phyloP scores from a whole-genome alignment of 2,888 invertebrate species.

The Drosophila paracracens region DNA sequence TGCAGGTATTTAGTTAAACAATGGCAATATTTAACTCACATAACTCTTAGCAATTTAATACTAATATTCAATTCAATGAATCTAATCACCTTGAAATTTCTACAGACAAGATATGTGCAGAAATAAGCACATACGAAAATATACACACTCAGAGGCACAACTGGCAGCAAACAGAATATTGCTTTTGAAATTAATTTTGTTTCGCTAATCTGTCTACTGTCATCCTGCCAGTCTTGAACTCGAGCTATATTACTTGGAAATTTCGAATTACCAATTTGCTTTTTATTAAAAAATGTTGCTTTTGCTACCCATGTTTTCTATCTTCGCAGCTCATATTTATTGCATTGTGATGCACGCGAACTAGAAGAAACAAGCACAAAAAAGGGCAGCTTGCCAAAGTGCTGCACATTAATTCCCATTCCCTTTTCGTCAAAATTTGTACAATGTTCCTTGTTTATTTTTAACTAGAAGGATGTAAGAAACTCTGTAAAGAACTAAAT shows the following conservation, averaged over 20 bases:
- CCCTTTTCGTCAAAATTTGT: slow-evolving; percentile 22
- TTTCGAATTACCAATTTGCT: slow-evolving; percentile 55
- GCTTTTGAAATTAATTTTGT: slow-evolving; percentile 61
- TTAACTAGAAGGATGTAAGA: background rate
- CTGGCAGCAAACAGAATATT: slow-evolving; percentile 27
- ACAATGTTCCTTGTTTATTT: slow-evolving; percentile 1
- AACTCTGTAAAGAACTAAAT: slow-evolving; percentile 5
- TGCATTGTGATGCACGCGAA: slow-evolving; percentile 51
- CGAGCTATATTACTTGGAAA: slow-evolving; percentile 13
- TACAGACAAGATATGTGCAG: slow-evolving; percentile 18
- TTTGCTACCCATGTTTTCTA: slow-evolving; percentile 12
- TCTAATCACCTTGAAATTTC: slow-evolving; percentile 36
- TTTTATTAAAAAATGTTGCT: slow-evolving; percentile 32
- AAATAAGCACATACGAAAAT: background rate
- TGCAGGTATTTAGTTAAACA: background rate
- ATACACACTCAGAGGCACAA: slow-evolving; percentile 1
- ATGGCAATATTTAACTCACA: slow-evolving; percentile 13
- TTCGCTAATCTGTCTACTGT: slow-evolving; percentile 58
- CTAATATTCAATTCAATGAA: slow-evolving; percentile 8
- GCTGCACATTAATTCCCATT: slow-evolving; percentile 59
- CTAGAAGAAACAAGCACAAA: slow-evolving; percentile 12
- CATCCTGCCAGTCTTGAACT: slow-evolving; percentile 16
- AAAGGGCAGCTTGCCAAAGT: slow-evolving; percentile 29
- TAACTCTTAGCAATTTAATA: slow-evolving; percentile 13
- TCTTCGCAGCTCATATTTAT: slow-evolving; percentile 57